Conservation (phyloP, 2,797 vertebrate genomes). For the Chrysolophus pictus region DNA sequence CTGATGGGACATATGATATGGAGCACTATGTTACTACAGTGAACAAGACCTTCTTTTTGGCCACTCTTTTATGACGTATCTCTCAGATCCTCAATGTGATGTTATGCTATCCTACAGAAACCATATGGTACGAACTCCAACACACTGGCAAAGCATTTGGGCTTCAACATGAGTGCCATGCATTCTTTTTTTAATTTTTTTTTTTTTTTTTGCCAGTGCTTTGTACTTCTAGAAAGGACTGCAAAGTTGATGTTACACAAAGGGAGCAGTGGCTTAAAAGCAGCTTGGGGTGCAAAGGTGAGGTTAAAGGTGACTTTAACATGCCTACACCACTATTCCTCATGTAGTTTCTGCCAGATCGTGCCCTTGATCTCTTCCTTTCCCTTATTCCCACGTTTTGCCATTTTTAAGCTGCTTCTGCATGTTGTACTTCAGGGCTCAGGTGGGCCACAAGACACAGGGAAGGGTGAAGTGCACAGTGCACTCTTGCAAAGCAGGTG, state of each 20-base stretch:
- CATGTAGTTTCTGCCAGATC: not conserved
- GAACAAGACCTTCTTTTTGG: not conserved
- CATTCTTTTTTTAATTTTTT: not conserved
- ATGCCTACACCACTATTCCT: not conserved
- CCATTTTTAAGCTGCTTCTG: conserved; percentile 16
- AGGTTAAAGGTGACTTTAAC: conserved; percentile 14
- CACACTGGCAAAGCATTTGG: not conserved
- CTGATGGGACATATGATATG: not conserved
- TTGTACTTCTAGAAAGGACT: not conserved
- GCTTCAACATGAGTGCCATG: conserved; percentile 25
- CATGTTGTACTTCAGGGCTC: conserved; percentile 4
- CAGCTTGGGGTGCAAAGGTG: not conserved
- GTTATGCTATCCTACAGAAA: conserved; percentile 26
- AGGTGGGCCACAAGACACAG: not conserved
- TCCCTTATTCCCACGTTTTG: not conserved
- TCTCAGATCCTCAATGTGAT: not conserved
- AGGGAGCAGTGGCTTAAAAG: not conserved
- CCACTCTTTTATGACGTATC: not conserved
- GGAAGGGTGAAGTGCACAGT: conserved; percentile 7
- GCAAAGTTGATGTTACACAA: not conserved
- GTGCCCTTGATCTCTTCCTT: not conserved
- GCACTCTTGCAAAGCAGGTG: not conserved
- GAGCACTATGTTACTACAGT: not conserved
- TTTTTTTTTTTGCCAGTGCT: conserved; percentile 1
- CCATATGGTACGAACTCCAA: not conserved